phyloP scores from a whole-genome alignment of 2,888 invertebrate species.

The Xanthostigma xanthostigma region DNA sequence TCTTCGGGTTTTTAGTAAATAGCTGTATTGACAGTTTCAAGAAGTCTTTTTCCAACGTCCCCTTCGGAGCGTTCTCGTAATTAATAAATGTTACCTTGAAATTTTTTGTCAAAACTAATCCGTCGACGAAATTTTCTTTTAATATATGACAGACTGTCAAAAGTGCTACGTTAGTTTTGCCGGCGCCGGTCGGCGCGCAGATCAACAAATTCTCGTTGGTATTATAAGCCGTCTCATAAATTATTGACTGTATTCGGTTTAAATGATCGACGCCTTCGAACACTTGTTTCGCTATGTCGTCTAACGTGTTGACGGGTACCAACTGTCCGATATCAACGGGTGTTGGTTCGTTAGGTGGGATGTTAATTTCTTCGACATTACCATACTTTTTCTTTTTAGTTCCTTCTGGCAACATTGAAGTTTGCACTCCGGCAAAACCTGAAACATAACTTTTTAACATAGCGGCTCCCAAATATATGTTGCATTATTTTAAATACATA shows the following conservation, averaged over 20 bases:
- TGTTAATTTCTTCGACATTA: slow-evolving; percentile 73
- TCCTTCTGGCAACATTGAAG: slow-evolving; percentile 49
- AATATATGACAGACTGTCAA: slow-evolving; percentile 83
- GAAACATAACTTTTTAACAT: background rate
- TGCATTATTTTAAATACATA: too few relatives aligned
- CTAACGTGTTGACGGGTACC: slow-evolving; percentile 25
- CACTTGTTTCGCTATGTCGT: slow-evolving; percentile 72
- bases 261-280: slow-evolving; percentile 76
- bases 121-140: slow-evolving; percentile 65
- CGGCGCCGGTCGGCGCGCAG: slow-evolving; percentile 98
- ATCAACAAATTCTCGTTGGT: slow-evolving; percentile 94
- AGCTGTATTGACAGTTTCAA: too few relatives aligned
- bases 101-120: slow-evolving; percentile 72
- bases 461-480: too few relatives aligned
- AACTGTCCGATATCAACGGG: slow-evolving; percentile 31
- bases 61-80: too few relatives aligned
- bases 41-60: too few relatives aligned
- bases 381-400: slow-evolving; percentile 55
- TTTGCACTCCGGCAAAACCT: background rate
- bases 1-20: too few relatives aligned
- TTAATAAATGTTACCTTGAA: slow-evolving; percentile 55
- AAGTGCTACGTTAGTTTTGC: slow-evolving; percentile 97
- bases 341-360: slow-evolving; percentile 52
- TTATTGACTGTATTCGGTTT: slow-evolving; percentile 91
- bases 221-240: slow-evolving; percentile 88